Base-by-base conservation (phyloP, 2,113 vertebrate genomes). In the Neodontobutis hainanensis region DNA sequence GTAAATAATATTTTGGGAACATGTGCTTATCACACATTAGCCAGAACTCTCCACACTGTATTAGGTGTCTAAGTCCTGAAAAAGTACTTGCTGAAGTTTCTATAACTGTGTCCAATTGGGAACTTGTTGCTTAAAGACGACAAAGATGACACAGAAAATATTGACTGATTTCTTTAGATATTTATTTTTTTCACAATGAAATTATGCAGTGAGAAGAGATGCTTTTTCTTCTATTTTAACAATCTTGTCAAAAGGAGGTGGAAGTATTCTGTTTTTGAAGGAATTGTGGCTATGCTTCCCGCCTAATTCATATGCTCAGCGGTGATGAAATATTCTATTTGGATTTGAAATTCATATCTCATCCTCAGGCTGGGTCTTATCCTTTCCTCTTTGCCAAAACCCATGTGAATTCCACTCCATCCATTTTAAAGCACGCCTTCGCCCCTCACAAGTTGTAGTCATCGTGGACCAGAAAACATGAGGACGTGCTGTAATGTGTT, bases 241-340 rank as follows among this genome's bases (percentile, higher is more conserved):
- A 47, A 82, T 68, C 66, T 61, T 61, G 72, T 80, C 64, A 78
- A 75, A 84, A 66, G 27, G 38, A 73, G 62, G 55, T 59, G 64
- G 71, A 75, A 63, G 52, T 58, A 60, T 77, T 80, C 50, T 64
- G 70, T 78, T 7, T n/a, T 56, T 2, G 44, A 2, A 66, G 38
- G 53, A 77, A 75, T 58, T 46, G 58, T 49, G 64, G 77, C 80
- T 82, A 70, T 4, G 6, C 78, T 70, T 44, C 11, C 61, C 32
- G 4, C 49, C 48, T 77, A 70, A 83, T 87, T 85, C 40, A 46
- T 73, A 80, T 75, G 61, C 80, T 66, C 66, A 53, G 68, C 15
- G n/a, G 47, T 85, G 87, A 90, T 86, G 78, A 85, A 87, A 89
- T 85, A 73, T 74, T 75, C 67, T 61, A 75, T 78, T 83, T 65